These are phyloP conservation scores for Platycheirus rosarum DNA, from an alignment of 2,888 invertebrate species.

Conservation along the genomic window DNA sequence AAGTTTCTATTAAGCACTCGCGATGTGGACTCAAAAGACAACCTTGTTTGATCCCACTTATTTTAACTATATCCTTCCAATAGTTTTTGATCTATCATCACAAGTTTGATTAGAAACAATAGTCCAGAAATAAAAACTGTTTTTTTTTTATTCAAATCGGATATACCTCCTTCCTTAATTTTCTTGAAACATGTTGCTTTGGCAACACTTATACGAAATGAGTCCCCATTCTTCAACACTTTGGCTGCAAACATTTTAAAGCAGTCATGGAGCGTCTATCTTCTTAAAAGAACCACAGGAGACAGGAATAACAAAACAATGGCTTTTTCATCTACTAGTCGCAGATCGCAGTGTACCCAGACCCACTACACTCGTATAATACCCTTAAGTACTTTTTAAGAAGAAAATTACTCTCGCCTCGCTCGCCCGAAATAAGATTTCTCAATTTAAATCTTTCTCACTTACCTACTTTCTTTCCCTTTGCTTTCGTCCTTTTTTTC, in stretches of 20 bases:
- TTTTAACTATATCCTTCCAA: too few species aligned
- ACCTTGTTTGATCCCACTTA: too few species aligned
- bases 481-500: background rate
- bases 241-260: background rate
- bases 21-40: too few species aligned
- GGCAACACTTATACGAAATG: constrained; percentile 15
- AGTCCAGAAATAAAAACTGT: too few species aligned
- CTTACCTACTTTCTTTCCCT: background rate
- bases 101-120: too few species aligned
- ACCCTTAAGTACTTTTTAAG: constrained; percentile 30
- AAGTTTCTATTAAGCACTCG: too few species aligned
- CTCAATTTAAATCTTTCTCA: constrained; percentile 11
- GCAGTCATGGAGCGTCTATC: background rate
- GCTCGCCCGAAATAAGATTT: constrained; percentile 14
- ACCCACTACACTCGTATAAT: constrained; percentile 12
- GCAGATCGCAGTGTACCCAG: background rate
- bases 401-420: constrained; percentile 8
- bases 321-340: background rate
- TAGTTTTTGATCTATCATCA: too few species aligned
- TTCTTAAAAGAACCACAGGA: background rate
- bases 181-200: background rate
- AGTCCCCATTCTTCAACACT: constrained; percentile 21
- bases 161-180: too few species aligned
- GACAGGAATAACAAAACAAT: constrained; percentile 18
- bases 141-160: too few species aligned